Evolutionary conservation across 2,113 vertebrate genomes (phyloP).

Genomic region (Pardalotus punctatus): DNA sequence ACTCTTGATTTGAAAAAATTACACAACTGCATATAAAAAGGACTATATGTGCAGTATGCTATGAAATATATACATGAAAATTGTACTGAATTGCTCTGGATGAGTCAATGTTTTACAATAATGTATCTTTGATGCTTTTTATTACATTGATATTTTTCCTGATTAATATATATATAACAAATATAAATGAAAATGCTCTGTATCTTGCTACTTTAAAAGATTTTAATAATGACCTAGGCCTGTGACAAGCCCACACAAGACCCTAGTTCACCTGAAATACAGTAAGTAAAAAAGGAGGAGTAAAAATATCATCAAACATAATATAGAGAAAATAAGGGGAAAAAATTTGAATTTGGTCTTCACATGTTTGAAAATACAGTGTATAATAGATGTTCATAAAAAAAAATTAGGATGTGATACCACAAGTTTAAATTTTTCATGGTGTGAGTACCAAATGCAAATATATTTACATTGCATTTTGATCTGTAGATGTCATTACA

Average conservation of each 20-base stretch:
- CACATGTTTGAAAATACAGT: neutral
- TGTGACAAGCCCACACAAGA: neutral
- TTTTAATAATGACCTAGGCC: neutral
- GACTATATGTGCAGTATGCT: accelerated
- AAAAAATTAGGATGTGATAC: neutral
- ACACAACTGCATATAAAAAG: neutral
- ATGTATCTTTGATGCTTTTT: neutral
- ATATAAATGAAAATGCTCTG: neutral
- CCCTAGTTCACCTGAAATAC: neutral
- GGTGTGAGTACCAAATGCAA: neutral
- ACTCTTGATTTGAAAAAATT: neutral
- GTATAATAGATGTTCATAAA: neutral
- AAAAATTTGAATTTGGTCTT: neutral
- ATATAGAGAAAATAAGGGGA: neutral
- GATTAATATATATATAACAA: neutral
- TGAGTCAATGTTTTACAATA: neutral
- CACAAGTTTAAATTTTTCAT: neutral
- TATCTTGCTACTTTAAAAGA: neutral
- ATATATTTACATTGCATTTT: neutral
- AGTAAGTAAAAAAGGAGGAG: neutral
- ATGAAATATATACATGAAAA: neutral
- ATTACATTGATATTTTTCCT: neutral
- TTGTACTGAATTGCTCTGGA: neutral
- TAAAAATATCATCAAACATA: neutral
- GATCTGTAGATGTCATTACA: neutral